phyloP scores from a whole-genome alignment of 2,888 invertebrate genomes.

The Tenthredo livida region DNA sequence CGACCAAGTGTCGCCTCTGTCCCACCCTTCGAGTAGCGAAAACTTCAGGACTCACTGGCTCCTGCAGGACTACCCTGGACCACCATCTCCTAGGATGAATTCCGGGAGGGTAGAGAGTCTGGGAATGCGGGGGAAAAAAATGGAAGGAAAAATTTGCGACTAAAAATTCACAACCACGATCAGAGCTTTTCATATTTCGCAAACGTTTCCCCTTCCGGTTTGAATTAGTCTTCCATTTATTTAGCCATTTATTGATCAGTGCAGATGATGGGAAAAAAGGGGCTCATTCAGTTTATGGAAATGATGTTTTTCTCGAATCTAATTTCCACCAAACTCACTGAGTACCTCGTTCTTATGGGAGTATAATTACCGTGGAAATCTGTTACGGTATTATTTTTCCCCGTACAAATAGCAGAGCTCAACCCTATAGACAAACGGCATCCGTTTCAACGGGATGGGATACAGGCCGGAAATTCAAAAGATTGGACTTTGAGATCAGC shows the following conservation, averaged over 20 bases:
- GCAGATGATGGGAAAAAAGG: neutral
- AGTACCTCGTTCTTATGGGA: too few species aligned
- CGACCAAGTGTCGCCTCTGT: constrained; percentile 60
- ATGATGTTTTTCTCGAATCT: neutral
- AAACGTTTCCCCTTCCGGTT: neutral
- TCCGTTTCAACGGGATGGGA: neutral
- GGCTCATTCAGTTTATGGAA: neutral
- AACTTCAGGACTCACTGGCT: neutral
- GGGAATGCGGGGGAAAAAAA: neutral
- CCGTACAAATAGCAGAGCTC: neutral
- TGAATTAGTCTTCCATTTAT: neutral
- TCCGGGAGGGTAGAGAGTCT: neutral
- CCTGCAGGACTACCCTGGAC: neutral
- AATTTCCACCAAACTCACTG: too few species aligned
- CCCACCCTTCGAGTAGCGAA: constrained; percentile 37
- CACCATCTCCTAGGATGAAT: neutral
- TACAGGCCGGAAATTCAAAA: constrained; percentile 40
- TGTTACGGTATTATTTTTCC: neutral
- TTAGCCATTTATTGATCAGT: neutral
- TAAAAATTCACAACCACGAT: neutral
- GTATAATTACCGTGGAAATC: too few species aligned
- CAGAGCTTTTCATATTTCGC: neutral
- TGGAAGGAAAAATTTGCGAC: neutral
- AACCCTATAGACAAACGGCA: constrained; percentile 10
- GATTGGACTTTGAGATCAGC: constrained; percentile 46